Conservation (phyloP, 2,113 vertebrate species). For the Jacana jacana region DNA sequence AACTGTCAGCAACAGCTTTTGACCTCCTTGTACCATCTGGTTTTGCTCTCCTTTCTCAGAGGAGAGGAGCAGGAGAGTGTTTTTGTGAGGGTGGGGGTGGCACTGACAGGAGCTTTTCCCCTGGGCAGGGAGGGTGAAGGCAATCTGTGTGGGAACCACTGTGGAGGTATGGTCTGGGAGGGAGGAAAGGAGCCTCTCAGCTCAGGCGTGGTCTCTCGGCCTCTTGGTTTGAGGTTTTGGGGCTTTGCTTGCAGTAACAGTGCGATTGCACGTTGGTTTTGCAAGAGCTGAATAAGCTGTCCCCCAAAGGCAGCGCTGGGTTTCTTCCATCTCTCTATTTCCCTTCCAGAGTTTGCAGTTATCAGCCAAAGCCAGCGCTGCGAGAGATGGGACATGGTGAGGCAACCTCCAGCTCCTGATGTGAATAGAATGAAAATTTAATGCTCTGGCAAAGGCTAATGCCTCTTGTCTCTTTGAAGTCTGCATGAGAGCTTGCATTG, state of each 20-base stretch:
- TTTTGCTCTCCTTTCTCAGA: not conserved
- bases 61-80: not conserved
- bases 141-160: not conserved
- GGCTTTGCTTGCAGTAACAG: not conserved
- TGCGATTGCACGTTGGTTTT: not conserved
- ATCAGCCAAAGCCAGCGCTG: not conserved
- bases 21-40: not conserved
- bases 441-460: not conserved
- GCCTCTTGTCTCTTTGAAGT: not conserved
- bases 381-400: not conserved
- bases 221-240: not conserved
- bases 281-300: not conserved
- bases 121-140: not conserved
- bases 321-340: not conserved
- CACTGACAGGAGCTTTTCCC: not conserved
- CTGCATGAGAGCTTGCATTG: not conserved
- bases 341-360: not conserved
- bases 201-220: not conserved
- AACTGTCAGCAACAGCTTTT: not conserved
- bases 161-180: not conserved
- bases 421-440: slow-evolving; percentile 25
- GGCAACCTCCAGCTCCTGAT: not conserved
- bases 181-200: not conserved
- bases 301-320: not conserved
- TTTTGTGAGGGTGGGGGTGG: not conserved